Conservation (phyloP, 2,113 vertebrate genomes). For the Polypterus senegalus region DNA sequence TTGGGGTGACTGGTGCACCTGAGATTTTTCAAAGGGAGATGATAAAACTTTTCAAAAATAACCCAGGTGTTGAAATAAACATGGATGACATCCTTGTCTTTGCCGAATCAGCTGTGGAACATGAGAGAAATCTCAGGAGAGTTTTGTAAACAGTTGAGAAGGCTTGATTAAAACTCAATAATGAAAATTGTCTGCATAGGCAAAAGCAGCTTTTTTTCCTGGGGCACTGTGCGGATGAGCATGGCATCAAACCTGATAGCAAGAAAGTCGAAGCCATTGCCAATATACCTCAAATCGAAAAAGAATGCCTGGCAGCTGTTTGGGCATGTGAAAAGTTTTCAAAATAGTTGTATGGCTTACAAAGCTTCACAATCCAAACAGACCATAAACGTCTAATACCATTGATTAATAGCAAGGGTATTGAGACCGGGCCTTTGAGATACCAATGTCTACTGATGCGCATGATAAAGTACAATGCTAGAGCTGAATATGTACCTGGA, state of each 20-base stretch:
- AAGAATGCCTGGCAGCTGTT: constrained; percentile 12
- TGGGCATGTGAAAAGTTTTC: constrained; percentile 19
- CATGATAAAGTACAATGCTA: constrained; percentile 13
- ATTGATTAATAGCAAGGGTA: constrained; percentile 10
- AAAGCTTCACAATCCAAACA: constrained; percentile 4
- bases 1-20: not conserved
- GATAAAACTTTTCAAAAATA: not conserved
- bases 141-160: not conserved
- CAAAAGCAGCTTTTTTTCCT: not conserved
- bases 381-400: constrained; percentile 15
- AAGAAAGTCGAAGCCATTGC: not conserved
- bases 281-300: not conserved
- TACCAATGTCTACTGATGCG: constrained; percentile 14
- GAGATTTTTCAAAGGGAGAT: constrained; percentile 6
- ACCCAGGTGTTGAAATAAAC: not conserved
- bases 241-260: not conserved
- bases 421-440: constrained; percentile 9
- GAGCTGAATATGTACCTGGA: constrained; percentile 3
- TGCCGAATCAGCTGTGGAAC: not conserved
- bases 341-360: constrained; percentile 8
- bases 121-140: not conserved
- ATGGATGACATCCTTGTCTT: constrained; percentile 5
- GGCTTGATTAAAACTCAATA: not conserved
- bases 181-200: not conserved
- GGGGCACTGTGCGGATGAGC: not conserved